Evolutionary conservation across 2,113 vertebrate genomes (phyloP), one percentile per base, ranked within the genome.

Genomic region (Ptychochromis oligacanthus): DNA sequence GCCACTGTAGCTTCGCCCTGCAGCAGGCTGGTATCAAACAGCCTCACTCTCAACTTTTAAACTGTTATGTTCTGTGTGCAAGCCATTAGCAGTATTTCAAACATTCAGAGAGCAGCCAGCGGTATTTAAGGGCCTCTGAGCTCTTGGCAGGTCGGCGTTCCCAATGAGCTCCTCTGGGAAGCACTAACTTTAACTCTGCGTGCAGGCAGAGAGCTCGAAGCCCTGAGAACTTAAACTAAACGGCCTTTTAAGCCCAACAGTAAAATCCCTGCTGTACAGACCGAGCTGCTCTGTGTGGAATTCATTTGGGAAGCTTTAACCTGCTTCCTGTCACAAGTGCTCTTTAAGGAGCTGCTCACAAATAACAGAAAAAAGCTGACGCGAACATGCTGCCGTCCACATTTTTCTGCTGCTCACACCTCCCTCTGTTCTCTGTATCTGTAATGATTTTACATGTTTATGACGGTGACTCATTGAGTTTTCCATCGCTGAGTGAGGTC

Each of bases 101-200:
- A 31, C 72, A 75, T 24, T 8, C 72, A 18, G 34, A 56, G 28
- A 36, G 22, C 34, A 36, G 55, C 34, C 74, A 58, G 74, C 55
- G 24, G 54, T 14, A 58, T 76, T 76, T 76, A 56, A 76, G 46
- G 67, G 74, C 74, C 54, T 76, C 54, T 76, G 74, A 58, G 74
- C 46, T 72, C 67, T 72, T 72, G 74, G 74, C 55, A 57, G 74
- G 15, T 40, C 38, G 74, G 54, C 74, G n/a, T 58, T 38, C 75
- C 64, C 89, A 88, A 82, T 70, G 84, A 91, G 92, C 79, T 85
- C 90, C 88, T n/a, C 64, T 55, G 88, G 90, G 90, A 91, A 75
- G 58, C 58, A 36, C 43, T 36, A 72, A 80, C 60, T 56, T 77
- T 54, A 72, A 84, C 72, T 72, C n/a, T 52, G 14, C 79, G 81